These are phyloP conservation scores for Eutrigla gurnardus DNA, from an alignment of 2,797 vertebrate genomes.

Conservation along the genomic window DNA sequence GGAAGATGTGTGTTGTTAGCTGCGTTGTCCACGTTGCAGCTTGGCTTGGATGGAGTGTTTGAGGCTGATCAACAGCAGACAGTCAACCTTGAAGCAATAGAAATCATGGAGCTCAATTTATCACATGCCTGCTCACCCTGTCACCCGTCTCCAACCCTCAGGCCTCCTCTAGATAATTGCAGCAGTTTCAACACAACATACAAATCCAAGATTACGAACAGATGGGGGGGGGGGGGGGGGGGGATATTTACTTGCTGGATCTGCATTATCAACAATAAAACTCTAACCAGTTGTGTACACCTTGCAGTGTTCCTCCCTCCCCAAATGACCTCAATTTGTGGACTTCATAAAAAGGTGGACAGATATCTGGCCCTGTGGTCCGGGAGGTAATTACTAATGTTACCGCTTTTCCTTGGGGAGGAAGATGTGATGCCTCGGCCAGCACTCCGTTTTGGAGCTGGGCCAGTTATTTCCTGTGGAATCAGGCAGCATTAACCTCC, in stretches of 20 bases:
- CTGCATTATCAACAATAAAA: conserved; percentile 70
- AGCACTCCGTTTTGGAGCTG: conserved; percentile 58
- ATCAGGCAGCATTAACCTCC: conserved; percentile 77
- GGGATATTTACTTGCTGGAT: conserved; percentile 63
- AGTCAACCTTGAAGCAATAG: conserved; percentile 42
- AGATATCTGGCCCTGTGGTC: conserved; percentile 69
- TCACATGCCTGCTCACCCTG: conserved; percentile 38
- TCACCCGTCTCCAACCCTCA: conserved; percentile 51
- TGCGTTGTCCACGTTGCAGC: conserved; percentile 10
- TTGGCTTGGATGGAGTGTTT: conserved; percentile 2
- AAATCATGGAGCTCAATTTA: conserved; percentile 44
- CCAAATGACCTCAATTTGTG: conserved; percentile 78
- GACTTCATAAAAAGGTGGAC: conserved; percentile 77
- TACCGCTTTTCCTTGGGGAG: conserved; percentile 68
- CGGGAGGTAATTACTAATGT: conserved; percentile 80
- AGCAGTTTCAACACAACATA: conserved; percentile 58
- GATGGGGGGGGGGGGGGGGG: not conserved
- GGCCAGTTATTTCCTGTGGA: conserved; percentile 74
- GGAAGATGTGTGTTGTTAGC: conserved; percentile 13
- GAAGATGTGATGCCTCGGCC: conserved; percentile 50
- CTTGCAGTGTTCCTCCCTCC: conserved; percentile 60
- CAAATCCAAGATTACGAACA: conserved; percentile 55
- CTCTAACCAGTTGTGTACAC: conserved; percentile 48
- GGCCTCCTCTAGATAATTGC: conserved; percentile 68
- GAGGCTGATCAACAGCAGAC: conserved; percentile 12